Percentiles rank a stretch among this genome's conserved stretches.
phyloP scores from a whole-genome alignment of 2,888 invertebrate species.

The Lasioglossum malachurum region DNA sequence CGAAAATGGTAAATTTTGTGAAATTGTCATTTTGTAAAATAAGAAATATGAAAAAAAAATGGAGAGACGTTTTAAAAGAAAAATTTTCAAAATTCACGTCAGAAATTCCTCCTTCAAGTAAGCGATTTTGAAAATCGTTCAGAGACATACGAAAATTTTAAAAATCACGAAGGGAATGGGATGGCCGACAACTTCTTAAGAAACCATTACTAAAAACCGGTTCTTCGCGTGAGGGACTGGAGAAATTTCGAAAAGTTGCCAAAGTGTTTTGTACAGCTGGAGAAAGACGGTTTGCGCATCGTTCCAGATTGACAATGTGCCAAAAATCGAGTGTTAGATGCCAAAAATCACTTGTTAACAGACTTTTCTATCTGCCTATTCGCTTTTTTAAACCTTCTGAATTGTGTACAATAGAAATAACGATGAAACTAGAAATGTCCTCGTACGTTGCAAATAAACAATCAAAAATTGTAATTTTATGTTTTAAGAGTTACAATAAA shows the following conservation, averaged over 20 bases:
- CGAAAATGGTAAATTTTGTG: neutral
- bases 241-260: constrained; percentile 28
- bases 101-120: constrained; percentile 2
- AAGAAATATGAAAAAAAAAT: neutral
- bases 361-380: neutral
- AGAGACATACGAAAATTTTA: neutral
- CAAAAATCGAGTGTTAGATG: neutral
- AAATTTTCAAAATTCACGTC: neutral
- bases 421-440: neutral
- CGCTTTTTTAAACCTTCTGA: neutral
- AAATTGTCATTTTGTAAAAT: neutral
- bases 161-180: neutral
- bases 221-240: neutral
- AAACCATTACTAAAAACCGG: constrained; percentile 25
- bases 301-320: neutral
- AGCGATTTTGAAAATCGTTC: neutral
- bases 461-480: neutral
- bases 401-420: neutral
- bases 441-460: neutral
- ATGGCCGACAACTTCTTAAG: neutral
- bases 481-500: neutral
- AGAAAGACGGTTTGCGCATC: neutral
- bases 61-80: neutral
- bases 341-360: neutral
- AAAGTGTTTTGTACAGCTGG: constrained; percentile 12